Evolutionary conservation across 2,888 invertebrate species (phyloP).

Genomic region (Agonum fuliginosum): DNA sequence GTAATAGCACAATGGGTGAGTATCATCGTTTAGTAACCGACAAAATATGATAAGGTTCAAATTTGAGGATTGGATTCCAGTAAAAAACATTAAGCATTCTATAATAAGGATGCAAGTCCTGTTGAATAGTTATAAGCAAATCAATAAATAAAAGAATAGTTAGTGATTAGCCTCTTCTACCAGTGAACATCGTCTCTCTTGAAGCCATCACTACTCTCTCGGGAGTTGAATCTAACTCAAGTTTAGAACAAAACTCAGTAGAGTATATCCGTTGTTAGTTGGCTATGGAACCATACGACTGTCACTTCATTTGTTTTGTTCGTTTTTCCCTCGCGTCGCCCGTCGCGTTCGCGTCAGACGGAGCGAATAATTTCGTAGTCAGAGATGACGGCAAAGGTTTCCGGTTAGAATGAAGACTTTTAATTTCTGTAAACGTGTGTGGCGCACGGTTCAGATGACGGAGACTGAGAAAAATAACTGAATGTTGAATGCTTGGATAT

Average conservation of each 20-base stretch:
- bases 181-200: background rate
- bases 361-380: slow-evolving; percentile 68
- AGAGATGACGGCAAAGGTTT: slow-evolving; percentile 67
- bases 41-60: no score
- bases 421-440: slow-evolving; percentile 51
- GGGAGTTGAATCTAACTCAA: background rate
- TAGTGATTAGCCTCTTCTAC: background rate
- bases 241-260: background rate
- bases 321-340: slow-evolving; percentile 19
- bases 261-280: background rate
- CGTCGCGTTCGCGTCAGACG: slow-evolving; percentile 61
- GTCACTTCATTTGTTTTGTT: slow-evolving; percentile 24
- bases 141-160: no score
- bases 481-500: background rate
- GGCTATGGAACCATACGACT: slow-evolving; percentile 13
- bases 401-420: slow-evolving; percentile 60
- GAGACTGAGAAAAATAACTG: slow-evolving; percentile 26
- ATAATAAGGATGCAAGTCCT: no score
- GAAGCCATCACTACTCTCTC: background rate
- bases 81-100: no score
- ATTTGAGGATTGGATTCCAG: no score
- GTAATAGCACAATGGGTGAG: no score
- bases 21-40: no score
- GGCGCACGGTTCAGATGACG: slow-evolving; percentile 6
- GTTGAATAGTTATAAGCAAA: no score